Evolutionary conservation across 2,113 vertebrate species (phyloP).

Genomic region (Solenodon paradoxus): DNA sequence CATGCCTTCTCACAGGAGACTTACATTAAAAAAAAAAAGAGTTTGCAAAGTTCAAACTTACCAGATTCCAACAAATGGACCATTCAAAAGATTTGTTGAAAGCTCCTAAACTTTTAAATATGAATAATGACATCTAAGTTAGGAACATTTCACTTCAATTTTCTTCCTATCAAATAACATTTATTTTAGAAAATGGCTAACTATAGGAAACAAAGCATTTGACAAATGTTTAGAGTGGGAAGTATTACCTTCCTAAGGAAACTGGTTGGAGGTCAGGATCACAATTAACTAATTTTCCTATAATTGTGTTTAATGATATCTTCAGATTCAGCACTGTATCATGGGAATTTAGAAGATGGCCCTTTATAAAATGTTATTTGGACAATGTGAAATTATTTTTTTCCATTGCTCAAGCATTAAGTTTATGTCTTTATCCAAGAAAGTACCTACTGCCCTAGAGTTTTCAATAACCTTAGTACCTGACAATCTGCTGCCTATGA

Average conservation of each 20-base stretch:
- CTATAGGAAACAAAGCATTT: background rate
- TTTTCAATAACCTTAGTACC: background rate
- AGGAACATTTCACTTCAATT: background rate
- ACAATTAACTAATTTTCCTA: slow-evolving; percentile 19
- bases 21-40: slow-evolving; percentile 35
- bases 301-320: background rate
- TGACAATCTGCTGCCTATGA: background rate
- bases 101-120: background rate
- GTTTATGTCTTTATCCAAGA: background rate
- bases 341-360: background rate
- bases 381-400: background rate
- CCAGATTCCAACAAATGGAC: background rate
- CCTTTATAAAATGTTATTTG: background rate
- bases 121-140: background rate
- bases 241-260: background rate
- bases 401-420: background rate
- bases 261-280: background rate
- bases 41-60: background rate
- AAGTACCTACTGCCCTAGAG: background rate
- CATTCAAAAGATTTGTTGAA: background rate
- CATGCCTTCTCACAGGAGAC: background rate
- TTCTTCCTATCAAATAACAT: background rate
- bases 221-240: background rate
- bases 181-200: background rate
- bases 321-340: slow-evolving; percentile 39